A percentile compares a stretch with the other conserved stretches of the same genome.
Evolutionary conservation across 2,113 vertebrate genomes (phyloP).

Genomic region (Spea multiplicata): DNA sequence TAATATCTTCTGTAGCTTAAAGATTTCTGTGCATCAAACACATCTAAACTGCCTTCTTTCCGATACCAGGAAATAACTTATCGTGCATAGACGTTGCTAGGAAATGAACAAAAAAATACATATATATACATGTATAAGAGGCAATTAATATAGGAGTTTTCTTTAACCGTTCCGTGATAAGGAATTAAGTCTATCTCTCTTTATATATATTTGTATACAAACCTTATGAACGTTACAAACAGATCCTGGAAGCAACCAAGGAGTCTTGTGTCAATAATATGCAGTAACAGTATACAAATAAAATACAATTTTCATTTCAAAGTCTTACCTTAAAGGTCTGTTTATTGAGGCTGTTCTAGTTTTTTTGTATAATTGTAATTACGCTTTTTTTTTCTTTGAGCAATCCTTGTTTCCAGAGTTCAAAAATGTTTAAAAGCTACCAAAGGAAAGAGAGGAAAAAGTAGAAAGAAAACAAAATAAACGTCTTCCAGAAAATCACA

Average conservation of each 20-base stretch:
- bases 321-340: slow-evolving; percentile 24
- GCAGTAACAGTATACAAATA: too few relatives aligned
- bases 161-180: too few relatives aligned
- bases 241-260: too few relatives aligned
- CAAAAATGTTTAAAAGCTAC: slow-evolving; percentile 2
- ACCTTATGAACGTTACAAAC: too few relatives aligned
- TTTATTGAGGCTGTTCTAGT: neutral
- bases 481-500: slow-evolving; percentile 14
- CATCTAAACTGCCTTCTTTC: slow-evolving; percentile 33
- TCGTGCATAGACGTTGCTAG: slow-evolving; percentile 4
- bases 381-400: neutral
- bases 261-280: too few relatives aligned
- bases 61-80: slow-evolving; percentile 25
- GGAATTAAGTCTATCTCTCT: too few relatives aligned
- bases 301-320: too few relatives aligned
- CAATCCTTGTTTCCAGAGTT: neutral
- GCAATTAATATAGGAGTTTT: too few relatives aligned
- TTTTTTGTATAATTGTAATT: neutral
- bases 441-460: slow-evolving; percentile 1
- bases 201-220: too few relatives aligned
- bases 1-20: slow-evolving; percentile 11
- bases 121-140: neutral
- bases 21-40: slow-evolving; percentile 5
- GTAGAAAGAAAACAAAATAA: neutral
- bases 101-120: neutral